phyloP scores from a whole-genome alignment of 2,888 invertebrate genomes.

The Germaria angustata region DNA sequence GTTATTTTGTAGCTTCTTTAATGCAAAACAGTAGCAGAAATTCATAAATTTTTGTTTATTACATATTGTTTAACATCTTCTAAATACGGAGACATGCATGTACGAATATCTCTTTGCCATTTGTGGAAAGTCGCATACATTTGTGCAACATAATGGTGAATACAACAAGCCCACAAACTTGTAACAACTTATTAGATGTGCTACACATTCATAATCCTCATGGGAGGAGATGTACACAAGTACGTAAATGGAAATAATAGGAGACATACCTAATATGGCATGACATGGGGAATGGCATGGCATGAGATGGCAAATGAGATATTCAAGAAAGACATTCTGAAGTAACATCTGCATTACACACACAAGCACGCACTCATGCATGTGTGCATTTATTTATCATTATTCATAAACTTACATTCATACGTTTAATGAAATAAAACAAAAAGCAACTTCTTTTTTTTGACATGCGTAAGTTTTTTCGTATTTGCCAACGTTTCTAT shows the following conservation, averaged over 20 bases:
- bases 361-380: not conserved
- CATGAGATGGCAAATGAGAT: conserved; percentile 29
- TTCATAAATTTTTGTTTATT: not conserved
- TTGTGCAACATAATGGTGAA: not conserved
- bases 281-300: conserved; percentile 27
- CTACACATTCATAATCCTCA: not conserved
- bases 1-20: not conserved
- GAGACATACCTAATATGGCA: conserved; percentile 47
- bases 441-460: not conserved
- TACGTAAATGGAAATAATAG: conserved; percentile 8
- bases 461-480: conserved; percentile 40
- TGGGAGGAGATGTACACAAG: not conserved
- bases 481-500: not conserved
- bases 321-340: conserved; percentile 20
- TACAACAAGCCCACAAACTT: not conserved
- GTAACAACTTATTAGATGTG: conserved; percentile 11
- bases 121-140: not conserved
- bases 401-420: not conserved
- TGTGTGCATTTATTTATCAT: not conserved
- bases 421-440: not conserved
- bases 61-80: conserved; percentile 38
- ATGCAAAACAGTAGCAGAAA: not conserved
- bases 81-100: conserved; percentile 10
- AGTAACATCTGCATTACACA: conserved; percentile 38
- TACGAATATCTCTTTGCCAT: not conserved